phyloP scores from a whole-genome alignment of 2,113 vertebrate species.

The Mionectes macconnelli region DNA sequence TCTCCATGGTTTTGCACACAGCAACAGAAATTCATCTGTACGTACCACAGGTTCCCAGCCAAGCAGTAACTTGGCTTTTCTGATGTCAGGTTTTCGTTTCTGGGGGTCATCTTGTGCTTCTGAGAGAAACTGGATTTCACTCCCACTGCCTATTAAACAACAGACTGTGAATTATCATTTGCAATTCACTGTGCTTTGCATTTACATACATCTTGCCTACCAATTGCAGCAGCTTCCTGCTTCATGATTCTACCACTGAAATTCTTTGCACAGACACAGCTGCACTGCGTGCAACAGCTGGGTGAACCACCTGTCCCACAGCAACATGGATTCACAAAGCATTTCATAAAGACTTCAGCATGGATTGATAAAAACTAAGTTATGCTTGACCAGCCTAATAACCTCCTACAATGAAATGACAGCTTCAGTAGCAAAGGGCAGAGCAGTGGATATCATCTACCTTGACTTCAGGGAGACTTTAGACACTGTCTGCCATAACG shows the following conservation, averaged over 20 bases:
- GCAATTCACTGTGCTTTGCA: background rate
- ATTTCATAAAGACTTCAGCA: background rate
- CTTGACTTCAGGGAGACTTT: background rate
- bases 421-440: background rate
- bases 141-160: slow-evolving; percentile 80
- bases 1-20: background rate
- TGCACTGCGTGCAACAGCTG: background rate
- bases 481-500: background rate
- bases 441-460: background rate
- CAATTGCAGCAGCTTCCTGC: background rate
- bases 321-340: background rate
- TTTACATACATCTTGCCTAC: background rate
- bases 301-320: background rate
- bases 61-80: slow-evolving; percentile 91
- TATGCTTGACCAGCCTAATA: background rate
- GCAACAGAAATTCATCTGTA: background rate
- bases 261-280: background rate
- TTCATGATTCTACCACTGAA: background rate
- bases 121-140: slow-evolving; percentile 96
- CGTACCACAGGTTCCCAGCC: slow-evolving; percentile 98
- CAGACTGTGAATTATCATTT: background rate
- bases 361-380: background rate
- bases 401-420: background rate
- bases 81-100: slow-evolving; percentile 94
- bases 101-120: slow-evolving; percentile 98